Evolutionary conservation across 2,797 vertebrate species (phyloP).

Genomic region (Tinamus major): DNA sequence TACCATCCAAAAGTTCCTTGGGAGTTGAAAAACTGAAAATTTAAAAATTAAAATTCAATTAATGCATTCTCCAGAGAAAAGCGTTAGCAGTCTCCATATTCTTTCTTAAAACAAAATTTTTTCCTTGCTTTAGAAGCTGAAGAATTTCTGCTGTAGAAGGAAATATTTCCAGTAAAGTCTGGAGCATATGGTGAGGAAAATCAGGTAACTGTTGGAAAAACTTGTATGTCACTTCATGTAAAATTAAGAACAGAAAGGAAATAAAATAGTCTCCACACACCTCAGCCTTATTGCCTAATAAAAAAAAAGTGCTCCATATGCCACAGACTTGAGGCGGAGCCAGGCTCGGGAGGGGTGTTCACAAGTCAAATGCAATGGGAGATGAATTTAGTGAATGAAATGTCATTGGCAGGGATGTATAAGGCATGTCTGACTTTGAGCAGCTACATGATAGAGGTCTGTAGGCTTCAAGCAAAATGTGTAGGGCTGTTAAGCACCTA

Average conservation of each 20-base stretch:
- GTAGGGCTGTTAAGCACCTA: neutral
- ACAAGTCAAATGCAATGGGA: neutral
- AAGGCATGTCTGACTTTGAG: neutral
- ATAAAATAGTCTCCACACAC: neutral
- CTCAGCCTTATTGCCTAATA: neutral
- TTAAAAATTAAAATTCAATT: neutral
- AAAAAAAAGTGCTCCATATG: neutral
- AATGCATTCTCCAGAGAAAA: neutral
- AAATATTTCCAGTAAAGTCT: neutral
- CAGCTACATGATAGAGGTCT: fast-evolving
- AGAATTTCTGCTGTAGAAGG: neutral
- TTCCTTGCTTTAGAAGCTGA: neutral
- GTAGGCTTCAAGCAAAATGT: neutral
- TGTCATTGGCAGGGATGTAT: neutral
- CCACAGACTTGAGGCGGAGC: neutral
- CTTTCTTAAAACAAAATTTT: neutral
- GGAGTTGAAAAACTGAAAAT: neutral
- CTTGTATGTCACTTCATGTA: neutral
- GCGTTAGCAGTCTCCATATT: neutral
- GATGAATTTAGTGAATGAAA: neutral
- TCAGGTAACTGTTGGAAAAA: constrained; percentile 38
- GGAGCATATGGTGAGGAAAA: neutral
- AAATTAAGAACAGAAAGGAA: constrained; percentile 32
- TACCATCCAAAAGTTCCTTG: neutral
- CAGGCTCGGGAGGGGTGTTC: neutral